Base-by-base conservation (phyloP, 1,140 invertebrate genomes). In the Thaumetopoea pityocampa region DNA sequence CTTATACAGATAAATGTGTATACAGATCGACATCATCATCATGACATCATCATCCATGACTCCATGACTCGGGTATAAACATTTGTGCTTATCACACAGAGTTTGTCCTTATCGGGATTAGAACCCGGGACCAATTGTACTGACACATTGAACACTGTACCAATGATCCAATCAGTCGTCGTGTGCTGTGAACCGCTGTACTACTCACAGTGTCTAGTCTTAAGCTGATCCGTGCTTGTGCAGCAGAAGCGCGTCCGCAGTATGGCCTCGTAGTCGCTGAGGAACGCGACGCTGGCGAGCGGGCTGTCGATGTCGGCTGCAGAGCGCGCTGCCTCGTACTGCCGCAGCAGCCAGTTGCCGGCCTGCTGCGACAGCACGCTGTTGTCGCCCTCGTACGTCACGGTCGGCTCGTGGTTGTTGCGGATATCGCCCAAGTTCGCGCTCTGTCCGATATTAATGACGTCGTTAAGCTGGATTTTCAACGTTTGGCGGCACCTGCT, bases 381-480 rank as follows among this genome's bases (percentile, higher is more conserved):
- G 83, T 97, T 98, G 78, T 99, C 97, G 3, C 97, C 97, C 86
- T 99, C 97, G 63, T 98, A 98, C 0, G 96, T 98, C 51, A 92
- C 93, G 54, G 94, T 95, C 0, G 95, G 93, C 85, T 99, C 97
- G 81, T 97, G 92, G 73, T 97, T 93, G 80, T 92, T 91, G 37
- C 95, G 89, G 27, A 98, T 81, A 44, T 93, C 90, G n/a, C 93
- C 93, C 24, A 98, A 82, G 54, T 94, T 79, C 7, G 76, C 66
- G 5, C 63, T 51, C 80, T 82, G 62, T 1, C 37, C 2, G 5
- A 8, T 16, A 22, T 20, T 1, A 15, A 1, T 5, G 10, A 19
- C 5, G 0, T 4, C n/a, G 3, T 29, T 29, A 17, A 50, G 34
- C n/a, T n/a, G n/a, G n/a, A n/a, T n/a, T n/a, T n/a, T n/a, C n/a